Evolutionary conservation across 2,113 vertebrate species (phyloP).

Genomic region (Artemisiospiza belli): DNA sequence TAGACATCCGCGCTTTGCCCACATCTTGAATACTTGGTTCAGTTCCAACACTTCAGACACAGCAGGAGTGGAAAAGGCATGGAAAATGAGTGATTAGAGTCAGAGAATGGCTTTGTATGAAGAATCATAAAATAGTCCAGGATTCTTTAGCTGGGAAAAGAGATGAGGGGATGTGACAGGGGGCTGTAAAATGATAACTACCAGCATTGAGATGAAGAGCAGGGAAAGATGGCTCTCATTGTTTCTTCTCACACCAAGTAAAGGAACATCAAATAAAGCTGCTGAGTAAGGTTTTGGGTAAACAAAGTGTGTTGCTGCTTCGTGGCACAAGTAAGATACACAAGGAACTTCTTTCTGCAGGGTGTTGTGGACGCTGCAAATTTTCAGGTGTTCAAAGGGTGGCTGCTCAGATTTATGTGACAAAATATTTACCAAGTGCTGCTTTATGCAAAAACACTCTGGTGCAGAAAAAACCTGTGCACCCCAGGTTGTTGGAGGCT

Average conservation of each 20-base stretch:
- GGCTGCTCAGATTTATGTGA: not conserved
- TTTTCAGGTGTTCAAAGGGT: not conserved
- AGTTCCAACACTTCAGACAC: slow-evolving; percentile 32
- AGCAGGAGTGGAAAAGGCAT: slow-evolving; percentile 42
- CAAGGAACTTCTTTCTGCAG: not conserved
- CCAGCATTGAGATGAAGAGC: not conserved
- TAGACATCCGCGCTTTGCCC: slow-evolving; percentile 21
- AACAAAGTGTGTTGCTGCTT: not conserved
- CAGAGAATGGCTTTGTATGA: slow-evolving; percentile 1
- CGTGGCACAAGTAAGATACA: fast-evolving
- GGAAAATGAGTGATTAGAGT: slow-evolving; percentile 25
- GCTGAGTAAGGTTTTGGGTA: not conserved
- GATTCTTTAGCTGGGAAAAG: slow-evolving; percentile 18
- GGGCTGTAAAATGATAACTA: not conserved
- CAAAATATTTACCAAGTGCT: not conserved
- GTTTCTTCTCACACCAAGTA: not conserved
- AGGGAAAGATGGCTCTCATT: not conserved
- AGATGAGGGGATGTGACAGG: not conserved
- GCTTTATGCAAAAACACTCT: not conserved
- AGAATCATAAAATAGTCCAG: not conserved
- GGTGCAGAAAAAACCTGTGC: not conserved
- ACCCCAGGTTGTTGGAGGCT: not conserved
- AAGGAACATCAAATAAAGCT: not conserved
- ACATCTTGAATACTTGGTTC: slow-evolving; percentile 32
- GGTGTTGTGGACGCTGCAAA: not conserved